Evolutionary conservation across 2,113 vertebrate species (phyloP), one percentile per base, ranked within the genome.

Genomic region (Cettia cetti): DNA sequence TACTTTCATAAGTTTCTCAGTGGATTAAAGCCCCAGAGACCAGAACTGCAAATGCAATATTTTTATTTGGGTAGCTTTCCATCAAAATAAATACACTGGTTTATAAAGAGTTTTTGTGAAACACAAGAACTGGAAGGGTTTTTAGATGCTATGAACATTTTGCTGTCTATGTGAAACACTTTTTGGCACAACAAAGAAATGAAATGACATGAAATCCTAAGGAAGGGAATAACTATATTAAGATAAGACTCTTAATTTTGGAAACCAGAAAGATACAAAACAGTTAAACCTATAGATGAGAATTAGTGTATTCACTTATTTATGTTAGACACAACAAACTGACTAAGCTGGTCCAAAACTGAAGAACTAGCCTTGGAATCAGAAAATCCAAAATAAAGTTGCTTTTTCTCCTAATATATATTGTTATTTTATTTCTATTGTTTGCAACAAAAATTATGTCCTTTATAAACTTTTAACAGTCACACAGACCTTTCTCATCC

Each of bases 61-160:
- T 95, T 96, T 79, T 54, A 65, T 87, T 82, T 83, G 84, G 54
- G 60, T 90, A 87, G 39, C 24, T 86, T 94, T 90, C 68, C 79
- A 88, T 59, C 63, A 88, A 90, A 87, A 89, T 68, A 87, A 94
- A 92, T 69, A 82, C n/a, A 72, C 18, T 84, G 40, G 49, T 75
- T 94, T 87, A 79, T 68, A 68, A 75, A 82, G 61, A 57, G 15
- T 71, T 74, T 53, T 65, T 95, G 78, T 47, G 78, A 92, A 89
- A 91, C 66, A 72, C 44, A 85, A 84, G 49, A 50, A 61, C 40
- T 82, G 63, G 53, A 57, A 85, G 69, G 33, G 30, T 82, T 84
- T 92, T 82, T 42, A 56, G 79, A 72, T 44, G 45, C 39, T 72
- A 60, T 56, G 37, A 44, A 61, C 1, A 5, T 87, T 92, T 79